These are phyloP conservation scores for Loriculus beryllinus DNA, from an alignment of 2,797 vertebrate species.

Conservation along the genomic window DNA sequence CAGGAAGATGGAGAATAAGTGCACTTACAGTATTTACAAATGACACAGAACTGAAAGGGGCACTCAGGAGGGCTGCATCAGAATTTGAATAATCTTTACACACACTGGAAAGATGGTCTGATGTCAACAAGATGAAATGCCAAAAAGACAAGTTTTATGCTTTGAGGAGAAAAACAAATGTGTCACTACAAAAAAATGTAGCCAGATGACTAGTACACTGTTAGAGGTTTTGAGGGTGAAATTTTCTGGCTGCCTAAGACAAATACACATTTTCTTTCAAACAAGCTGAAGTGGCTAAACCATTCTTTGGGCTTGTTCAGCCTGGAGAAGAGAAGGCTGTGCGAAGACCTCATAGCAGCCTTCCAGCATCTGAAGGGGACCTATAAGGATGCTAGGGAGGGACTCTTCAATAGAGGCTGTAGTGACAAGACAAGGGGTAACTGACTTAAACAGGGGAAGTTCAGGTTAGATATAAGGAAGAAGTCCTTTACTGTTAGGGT, in stretches of 20 bases:
- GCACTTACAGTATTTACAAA: not conserved
- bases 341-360: no score
- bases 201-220: not conserved
- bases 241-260: not conserved
- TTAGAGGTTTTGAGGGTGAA: not conserved
- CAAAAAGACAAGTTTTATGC: not conserved
- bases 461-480: not conserved
- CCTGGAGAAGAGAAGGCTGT: no score
- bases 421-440: not conserved
- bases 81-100: not conserved
- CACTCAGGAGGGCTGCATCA: not conserved
- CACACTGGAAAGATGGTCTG: not conserved
- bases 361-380: no score
- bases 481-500: not conserved
- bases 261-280: not conserved
- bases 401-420: not conserved
- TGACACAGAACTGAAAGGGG: not conserved
- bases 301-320: no score
- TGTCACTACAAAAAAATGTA: not conserved
- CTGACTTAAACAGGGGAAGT: not conserved
- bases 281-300: not conserved
- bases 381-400: no score
- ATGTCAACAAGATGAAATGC: not conserved
- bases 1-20: not conserved
- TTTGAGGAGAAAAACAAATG: not conserved